Base-by-base conservation (phyloP, 2,888 invertebrate species). In the Chrysopilus asiliformis region DNA sequence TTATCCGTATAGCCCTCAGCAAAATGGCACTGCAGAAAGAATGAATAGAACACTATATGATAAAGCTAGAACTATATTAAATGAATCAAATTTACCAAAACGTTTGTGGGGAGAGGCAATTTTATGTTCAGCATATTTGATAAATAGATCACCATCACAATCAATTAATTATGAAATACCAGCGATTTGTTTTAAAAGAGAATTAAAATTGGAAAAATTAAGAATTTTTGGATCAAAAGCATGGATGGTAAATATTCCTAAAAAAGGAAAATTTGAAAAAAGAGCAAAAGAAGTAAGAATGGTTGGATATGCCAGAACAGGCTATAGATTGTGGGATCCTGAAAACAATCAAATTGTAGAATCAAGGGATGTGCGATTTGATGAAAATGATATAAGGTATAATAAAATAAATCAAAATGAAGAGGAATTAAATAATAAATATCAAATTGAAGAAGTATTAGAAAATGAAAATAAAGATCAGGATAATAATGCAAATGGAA, bases 1-100 rank as follows among this genome's bases (percentile, higher is more conserved):
- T 36, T 47, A 48, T 39, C 39, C 46, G 3, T 49, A 49, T 36
- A 43, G 44, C 32, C 47, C 46, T 40, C 43, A 49, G 36, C 34
- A 46, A 13, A 51, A 48, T 35, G 46, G 49, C 30, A 43, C 41
- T 17, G 49, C 43, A 16, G 44, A 48, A 36, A 42, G 44, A 27
- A 46, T 38, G 28, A 49, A 49, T 26, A 40, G 45, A 30, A 31
- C 42, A 24, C 24, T 45, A 10, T 45, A 47, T 46, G 43, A 48
- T 22, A 45, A 39, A 25, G 18, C 40, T 12, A 32, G 47, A 28
- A 48, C 43, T 39, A 39, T 49, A 26, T 36, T 49, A 36, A 13
- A 27, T 19, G 48, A 49, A 36, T 43, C 47, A 15, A 42, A 40
- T 25, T 32, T 49, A 3, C 5, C 25, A 14, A 34, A 32, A 24